Evolutionary conservation across 2,888 invertebrate genomes (phyloP).

Genomic region (Cyclophora albipunctata): DNA sequence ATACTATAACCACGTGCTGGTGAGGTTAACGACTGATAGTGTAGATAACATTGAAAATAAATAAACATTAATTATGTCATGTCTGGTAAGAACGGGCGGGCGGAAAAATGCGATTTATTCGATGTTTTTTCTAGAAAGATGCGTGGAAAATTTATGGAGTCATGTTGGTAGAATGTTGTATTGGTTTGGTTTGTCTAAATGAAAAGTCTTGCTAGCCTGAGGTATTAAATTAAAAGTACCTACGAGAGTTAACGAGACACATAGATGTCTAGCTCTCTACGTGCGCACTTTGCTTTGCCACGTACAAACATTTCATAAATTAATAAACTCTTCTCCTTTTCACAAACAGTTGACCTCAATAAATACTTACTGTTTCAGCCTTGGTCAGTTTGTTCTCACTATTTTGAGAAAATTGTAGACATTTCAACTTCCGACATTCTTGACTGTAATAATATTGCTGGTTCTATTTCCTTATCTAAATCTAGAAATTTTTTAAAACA

Average conservation of each 20-base stretch:
- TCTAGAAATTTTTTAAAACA: too few relatives aligned
- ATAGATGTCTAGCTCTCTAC: too few relatives aligned
- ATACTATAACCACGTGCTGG: conserved; percentile 67
- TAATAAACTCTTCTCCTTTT: conserved; percentile 13
- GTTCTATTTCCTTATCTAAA: too few relatives aligned
- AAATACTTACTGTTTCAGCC: conserved; percentile 16
- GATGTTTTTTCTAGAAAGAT: background rate
- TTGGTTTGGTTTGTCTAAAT: too few relatives aligned
- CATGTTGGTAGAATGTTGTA: too few relatives aligned
- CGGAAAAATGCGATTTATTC: background rate
- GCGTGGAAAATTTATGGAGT: too few relatives aligned
- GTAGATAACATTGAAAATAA: conserved; percentile 64
- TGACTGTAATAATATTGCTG: too few relatives aligned
- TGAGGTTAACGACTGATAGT: conserved; percentile 69
- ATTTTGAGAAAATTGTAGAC: conserved; percentile 9
- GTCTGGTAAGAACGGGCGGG: conserved; percentile 1
- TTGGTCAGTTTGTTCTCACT: conserved; percentile 14
- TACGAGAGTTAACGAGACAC: too few relatives aligned
- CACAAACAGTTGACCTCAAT: conserved; percentile 39
- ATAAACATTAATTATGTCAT: conserved; percentile 47
- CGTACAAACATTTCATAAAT: too few relatives aligned
- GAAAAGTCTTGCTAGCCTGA: too few relatives aligned
- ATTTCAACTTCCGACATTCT: background rate
- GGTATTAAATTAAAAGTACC: too few relatives aligned
- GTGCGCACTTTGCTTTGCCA: too few relatives aligned